These are phyloP conservation scores for Nycticebus coucang DNA, from an alignment of 2,113 vertebrate genomes.

Conservation along the genomic window DNA sequence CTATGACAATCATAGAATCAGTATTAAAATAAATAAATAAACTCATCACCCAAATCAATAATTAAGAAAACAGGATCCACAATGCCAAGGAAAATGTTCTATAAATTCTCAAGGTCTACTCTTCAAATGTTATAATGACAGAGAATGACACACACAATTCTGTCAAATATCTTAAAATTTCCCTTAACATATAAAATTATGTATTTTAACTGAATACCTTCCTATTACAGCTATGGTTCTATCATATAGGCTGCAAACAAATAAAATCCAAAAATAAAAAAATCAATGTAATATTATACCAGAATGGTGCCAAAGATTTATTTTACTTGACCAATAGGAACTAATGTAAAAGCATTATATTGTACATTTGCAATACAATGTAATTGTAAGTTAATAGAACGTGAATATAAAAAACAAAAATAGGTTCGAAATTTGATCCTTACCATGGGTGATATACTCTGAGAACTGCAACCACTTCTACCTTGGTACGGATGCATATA, in stretches of 20 bases:
- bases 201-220: background rate
- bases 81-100: background rate
- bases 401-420: background rate
- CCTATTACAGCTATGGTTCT: background rate
- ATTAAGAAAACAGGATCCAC: conserved; percentile 15
- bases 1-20: conserved; percentile 25
- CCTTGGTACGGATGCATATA: conserved; percentile 93
- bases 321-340: conserved; percentile 34
- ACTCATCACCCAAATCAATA: background rate
- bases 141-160: background rate
- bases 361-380: background rate
- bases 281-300: background rate
- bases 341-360: background rate
- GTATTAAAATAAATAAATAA: conserved; percentile 36
- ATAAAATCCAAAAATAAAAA: conserved; percentile 12
- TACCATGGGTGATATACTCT: conserved; percentile 95
- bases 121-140: background rate
- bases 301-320: background rate
- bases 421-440: conserved; percentile 71
- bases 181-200: background rate
- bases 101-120: background rate
- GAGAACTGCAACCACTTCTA: conserved; percentile 87
- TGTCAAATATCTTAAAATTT: conserved; percentile 38
- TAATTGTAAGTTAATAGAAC: background rate
- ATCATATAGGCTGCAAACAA: background rate